Conservation (phyloP, 92 coral and sea anemone genomes). For the Heliopora coerulea region DNA sequence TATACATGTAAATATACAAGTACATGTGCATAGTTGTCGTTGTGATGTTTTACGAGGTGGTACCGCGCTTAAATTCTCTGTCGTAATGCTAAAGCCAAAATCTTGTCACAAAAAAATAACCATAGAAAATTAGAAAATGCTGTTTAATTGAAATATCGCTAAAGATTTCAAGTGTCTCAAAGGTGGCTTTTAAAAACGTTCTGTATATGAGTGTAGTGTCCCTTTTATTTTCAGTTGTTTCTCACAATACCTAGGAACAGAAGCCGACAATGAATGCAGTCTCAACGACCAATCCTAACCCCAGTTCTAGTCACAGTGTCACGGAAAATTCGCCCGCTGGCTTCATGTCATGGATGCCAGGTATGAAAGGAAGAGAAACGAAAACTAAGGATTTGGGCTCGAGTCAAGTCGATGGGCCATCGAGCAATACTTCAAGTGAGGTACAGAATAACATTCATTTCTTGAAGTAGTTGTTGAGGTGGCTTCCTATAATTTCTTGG, state of each 20-base stretch:
- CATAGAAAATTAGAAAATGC: no score
- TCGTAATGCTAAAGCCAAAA: no score
- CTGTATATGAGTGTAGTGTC: no score
- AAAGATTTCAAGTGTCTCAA: no score
- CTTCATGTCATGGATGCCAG: constrained; percentile 91
- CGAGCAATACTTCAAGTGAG: constrained; percentile 1
- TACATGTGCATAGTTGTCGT: background rate
- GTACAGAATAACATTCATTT: background rate
- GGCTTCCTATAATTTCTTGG: no score
- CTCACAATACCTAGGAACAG: constrained; percentile 30
- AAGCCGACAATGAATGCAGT: background rate
- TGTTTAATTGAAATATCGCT: no score
- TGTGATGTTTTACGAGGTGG: no score
- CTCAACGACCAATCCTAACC: background rate
- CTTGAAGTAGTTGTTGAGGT: background rate
- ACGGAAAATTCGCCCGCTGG: constrained; percentile 42
- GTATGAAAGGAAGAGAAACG: constrained; percentile 56
- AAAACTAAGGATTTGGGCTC: background rate
- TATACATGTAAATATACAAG: no score
- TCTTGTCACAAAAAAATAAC: no score
- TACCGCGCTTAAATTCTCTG: no score
- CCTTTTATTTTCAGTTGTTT: no score
- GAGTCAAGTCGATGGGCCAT: constrained; percentile 28
- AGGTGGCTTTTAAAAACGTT: no score
- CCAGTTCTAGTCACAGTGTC: background rate